A percentile compares a stretch with the other conserved stretches of the same genome.
Evolutionary conservation across 2,113 vertebrate genomes (phyloP).

Genomic region (Petrocephalus microphthalmus): DNA sequence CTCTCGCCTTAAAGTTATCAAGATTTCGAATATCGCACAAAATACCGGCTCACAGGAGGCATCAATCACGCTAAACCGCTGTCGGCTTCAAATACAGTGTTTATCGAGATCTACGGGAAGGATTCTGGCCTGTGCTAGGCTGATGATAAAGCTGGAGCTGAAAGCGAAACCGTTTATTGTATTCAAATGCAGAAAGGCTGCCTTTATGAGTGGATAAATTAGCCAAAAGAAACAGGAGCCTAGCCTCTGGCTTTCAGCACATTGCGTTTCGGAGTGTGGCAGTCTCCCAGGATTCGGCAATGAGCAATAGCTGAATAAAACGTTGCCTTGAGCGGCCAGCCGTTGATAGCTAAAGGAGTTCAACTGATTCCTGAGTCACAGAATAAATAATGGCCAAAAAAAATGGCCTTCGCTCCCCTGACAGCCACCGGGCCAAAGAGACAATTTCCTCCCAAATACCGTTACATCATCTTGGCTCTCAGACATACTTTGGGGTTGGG

Average conservation of each 20-base stretch:
- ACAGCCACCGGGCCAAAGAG: neutral
- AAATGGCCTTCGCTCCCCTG: neutral
- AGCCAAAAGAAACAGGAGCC: neutral
- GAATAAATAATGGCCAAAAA: neutral
- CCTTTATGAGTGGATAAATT: neutral
- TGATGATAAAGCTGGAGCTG: neutral
- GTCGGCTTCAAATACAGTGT: neutral
- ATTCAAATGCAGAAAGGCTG: neutral
- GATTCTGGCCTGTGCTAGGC: neutral
- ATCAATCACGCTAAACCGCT: neutral
- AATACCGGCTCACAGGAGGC: neutral
- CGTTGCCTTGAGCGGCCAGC: neutral
- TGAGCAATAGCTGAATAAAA: neutral
- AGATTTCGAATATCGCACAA: slow-evolving; percentile 4
- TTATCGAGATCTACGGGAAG: neutral
- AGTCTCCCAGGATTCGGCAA: neutral
- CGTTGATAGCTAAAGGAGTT: neutral
- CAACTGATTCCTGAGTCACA: neutral
- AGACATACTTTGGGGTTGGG: neutral
- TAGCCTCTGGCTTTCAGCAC: neutral
- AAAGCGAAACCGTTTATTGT: neutral
- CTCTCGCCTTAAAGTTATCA: neutral
- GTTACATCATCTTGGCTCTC: neutral
- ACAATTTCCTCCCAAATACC: neutral
- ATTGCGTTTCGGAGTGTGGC: neutral